Conservation (phyloP, 2,888 invertebrate genomes). For the Lymantria monacha region DNA sequence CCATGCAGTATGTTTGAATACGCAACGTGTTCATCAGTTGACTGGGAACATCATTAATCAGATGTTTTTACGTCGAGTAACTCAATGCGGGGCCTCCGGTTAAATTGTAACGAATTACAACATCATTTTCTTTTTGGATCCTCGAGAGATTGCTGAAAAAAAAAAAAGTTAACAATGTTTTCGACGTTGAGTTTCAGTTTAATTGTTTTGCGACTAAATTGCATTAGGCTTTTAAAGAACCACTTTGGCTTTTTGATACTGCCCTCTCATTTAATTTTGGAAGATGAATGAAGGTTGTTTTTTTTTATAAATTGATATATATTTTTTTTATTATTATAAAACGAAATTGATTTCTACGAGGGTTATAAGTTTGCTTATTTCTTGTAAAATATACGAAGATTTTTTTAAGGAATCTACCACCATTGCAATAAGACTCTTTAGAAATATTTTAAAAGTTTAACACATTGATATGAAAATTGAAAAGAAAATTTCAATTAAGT, state of each 20-base stretch:
- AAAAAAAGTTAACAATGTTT: conserved; percentile 21
- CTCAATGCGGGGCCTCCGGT: conserved; percentile 22
- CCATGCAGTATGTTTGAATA: conserved; percentile 37
- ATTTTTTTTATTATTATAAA: no score
- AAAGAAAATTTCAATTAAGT: no score
- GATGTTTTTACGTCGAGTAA: conserved; percentile 47
- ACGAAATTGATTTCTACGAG: no score
- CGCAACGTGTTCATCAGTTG: conserved; percentile 43
- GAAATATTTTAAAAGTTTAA: no score
- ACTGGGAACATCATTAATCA: conserved; percentile 53
- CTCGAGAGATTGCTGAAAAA: conserved; percentile 16
- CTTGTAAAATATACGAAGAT: no score
- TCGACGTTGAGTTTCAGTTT: conserved; percentile 7
- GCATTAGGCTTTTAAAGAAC: background rate
- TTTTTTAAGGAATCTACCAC: no score
- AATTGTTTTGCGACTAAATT: conserved; percentile 13
- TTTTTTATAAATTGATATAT: background rate
- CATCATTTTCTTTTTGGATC: conserved; percentile 32
- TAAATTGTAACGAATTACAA: conserved; percentile 38
- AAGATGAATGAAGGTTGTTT: background rate
- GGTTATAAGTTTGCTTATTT: no score
- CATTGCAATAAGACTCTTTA: no score
- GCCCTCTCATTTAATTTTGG: background rate
- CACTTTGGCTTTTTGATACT: conserved; percentile 3
- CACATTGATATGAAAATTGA: no score